These are phyloP conservation scores for Euspilapteryx auroguttella DNA, from an alignment of 2,888 invertebrate species.

Conservation along the genomic window DNA sequence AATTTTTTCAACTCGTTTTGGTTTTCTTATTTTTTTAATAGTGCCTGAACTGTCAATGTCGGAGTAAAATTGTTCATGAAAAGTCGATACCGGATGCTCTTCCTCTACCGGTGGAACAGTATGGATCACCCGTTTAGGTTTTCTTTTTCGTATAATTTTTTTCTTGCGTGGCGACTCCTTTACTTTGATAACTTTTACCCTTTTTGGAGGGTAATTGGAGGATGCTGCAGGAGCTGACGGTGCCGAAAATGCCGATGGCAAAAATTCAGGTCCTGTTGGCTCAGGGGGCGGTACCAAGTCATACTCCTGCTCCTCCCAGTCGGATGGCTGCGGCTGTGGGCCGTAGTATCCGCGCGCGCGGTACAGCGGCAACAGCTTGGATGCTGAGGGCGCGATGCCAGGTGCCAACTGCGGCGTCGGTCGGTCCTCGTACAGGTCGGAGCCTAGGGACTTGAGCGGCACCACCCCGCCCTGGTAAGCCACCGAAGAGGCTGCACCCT, in stretches of 20 bases:
- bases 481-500: conserved; percentile 38
- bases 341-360: conserved; percentile 50
- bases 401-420: conserved; percentile 15
- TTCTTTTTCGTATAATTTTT: conserved; percentile 27
- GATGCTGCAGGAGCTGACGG: conserved; percentile 14
- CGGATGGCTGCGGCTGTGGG: conserved; percentile 30
- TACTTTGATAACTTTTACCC: conserved; percentile 38
- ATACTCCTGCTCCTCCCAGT: conserved; percentile 36
- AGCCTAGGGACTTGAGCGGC: conserved; percentile 30
- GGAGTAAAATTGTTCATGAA: conserved; percentile 51
- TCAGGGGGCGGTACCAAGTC: conserved; percentile 29
- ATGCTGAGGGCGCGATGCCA: conserved; percentile 20
- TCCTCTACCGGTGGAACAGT: conserved; percentile 19
- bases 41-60: conserved; percentile 45
- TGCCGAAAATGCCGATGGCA: conserved; percentile 21
- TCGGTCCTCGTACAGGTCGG: conserved; percentile 33
- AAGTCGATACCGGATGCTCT: conserved; percentile 39
- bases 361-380: conserved; percentile 44
- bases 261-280: conserved; percentile 18
- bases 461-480: conserved; percentile 30
- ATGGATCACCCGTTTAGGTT: conserved; percentile 28
- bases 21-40: conserved; percentile 42
- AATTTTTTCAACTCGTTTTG: conserved; percentile 52
- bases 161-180: conserved; percentile 30
- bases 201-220: conserved; percentile 22